A percentile compares a stretch with the other conserved stretches of the same genome.
Conservation (phyloP, 2,888 invertebrate species). For the Nowickia ferox region DNA sequence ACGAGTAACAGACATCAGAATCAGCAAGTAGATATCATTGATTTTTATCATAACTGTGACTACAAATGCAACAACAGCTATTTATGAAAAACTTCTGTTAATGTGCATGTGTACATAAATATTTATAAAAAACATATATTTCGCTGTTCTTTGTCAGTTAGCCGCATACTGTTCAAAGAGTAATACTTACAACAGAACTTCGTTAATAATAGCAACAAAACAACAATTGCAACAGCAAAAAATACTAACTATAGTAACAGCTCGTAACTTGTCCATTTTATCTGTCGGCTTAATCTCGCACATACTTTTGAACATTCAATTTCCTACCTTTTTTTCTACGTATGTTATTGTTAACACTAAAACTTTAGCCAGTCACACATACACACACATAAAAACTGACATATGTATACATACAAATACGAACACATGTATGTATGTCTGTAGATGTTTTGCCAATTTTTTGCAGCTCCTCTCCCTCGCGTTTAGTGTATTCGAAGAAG, state of each 20-base stretch:
- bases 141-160: not conserved
- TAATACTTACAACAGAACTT: slow-evolving; percentile 48
- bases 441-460: not conserved
- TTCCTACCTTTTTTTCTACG: slow-evolving; percentile 71
- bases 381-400: not conserved
- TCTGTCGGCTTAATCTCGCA: slow-evolving; percentile 75
- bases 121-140: not conserved
- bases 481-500: not conserved
- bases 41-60: no score
- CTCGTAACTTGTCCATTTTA: slow-evolving; percentile 75
- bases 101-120: no score
- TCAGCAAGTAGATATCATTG: no score
- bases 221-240: slow-evolving; percentile 28
- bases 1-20: no score
- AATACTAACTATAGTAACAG: slow-evolving; percentile 70
- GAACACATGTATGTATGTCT: not conserved
- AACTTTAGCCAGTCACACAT: slow-evolving; percentile 40
- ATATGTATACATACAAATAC: not conserved
- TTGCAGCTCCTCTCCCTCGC: slow-evolving; percentile 1
- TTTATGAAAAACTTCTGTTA: no score
- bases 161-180: slow-evolving; percentile 21
- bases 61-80: no score
- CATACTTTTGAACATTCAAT: slow-evolving; percentile 76
- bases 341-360: slow-evolving; percentile 58
- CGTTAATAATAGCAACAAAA: slow-evolving; percentile 56